A percentile compares a stretch with the other conserved stretches of the same genome.
Evolutionary conservation across 2,797 vertebrate species (phyloP).

Genomic region (Alca torda): DNA sequence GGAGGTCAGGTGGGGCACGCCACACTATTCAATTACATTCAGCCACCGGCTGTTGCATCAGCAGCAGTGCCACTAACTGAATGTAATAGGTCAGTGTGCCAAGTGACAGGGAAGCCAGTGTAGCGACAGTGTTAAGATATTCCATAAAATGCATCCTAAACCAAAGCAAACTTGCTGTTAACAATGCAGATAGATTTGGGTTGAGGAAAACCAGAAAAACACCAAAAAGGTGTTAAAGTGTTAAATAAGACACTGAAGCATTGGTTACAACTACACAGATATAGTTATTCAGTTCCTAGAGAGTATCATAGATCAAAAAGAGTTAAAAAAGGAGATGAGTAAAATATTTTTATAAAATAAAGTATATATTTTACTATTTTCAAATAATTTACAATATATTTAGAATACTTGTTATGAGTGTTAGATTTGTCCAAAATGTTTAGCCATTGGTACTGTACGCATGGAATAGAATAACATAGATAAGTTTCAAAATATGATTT

Average conservation of each 20-base stretch:
- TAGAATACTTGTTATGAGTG: not conserved
- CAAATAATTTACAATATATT: not conserved
- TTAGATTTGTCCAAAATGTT: not conserved
- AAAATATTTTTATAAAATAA: not conserved
- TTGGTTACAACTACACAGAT: not conserved
- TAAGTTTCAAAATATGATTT: not conserved
- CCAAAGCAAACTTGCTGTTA: not conserved
- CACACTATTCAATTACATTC: not conserved
- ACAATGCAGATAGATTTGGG: not conserved
- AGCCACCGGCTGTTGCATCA: not conserved
- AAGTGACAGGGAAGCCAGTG: not conserved
- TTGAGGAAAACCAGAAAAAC: not conserved
- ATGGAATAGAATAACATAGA: not conserved
- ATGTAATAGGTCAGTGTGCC: not conserved
- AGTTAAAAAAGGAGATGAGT: not conserved
- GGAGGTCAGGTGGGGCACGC: not conserved
- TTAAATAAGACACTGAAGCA: not conserved
- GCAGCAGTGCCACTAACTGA: not conserved
- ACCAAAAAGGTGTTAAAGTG: not conserved
- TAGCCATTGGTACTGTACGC: rapidly evolving
- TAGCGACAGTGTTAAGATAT: not conserved
- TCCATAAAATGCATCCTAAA: not conserved
- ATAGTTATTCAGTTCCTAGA: not conserved
- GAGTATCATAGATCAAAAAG: not conserved
- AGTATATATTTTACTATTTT: not conserved